Conservation (phyloP, 2,888 invertebrate species). For the Brassicogethes aeneus region DNA sequence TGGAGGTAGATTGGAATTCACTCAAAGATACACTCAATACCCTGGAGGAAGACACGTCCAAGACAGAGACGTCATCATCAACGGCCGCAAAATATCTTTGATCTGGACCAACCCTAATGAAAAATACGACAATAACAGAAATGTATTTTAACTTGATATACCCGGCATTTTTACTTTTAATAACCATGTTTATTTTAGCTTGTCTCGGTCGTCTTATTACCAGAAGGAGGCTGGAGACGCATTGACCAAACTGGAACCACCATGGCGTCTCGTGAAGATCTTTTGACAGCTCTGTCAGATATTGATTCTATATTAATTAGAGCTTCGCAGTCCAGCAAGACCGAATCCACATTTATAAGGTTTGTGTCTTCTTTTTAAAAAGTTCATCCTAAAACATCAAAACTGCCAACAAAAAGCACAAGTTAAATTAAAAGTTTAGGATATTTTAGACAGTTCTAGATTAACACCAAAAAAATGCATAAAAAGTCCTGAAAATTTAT, state of each 20-base stretch:
- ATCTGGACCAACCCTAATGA: conserved; percentile 62
- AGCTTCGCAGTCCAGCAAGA: conserved; percentile 62
- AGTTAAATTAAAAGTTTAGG: too few relatives aligned
- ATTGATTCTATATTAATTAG: conserved; percentile 75
- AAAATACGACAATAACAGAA: conserved; percentile 45
- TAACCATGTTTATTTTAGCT: conserved; percentile 38
- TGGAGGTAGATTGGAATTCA: conserved; percentile 71
- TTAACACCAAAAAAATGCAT: too few relatives aligned
- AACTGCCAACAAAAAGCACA: too few relatives aligned
- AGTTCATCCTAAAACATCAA: too few relatives aligned
- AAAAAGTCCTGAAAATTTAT: too few relatives aligned
- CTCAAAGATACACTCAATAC: conserved; percentile 54
- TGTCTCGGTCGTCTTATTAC: conserved; percentile 55
- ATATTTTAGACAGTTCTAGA: too few relatives aligned
- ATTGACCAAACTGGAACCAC: conserved; percentile 45
- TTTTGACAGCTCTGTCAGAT: conserved; percentile 77
- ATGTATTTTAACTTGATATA: conserved; percentile 1
- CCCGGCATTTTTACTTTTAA: not conserved
- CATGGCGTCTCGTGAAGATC: conserved; percentile 64
- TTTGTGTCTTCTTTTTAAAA: too few relatives aligned
- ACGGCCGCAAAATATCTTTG: conserved; percentile 67
- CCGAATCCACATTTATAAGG: conserved; percentile 58
- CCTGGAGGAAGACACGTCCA: conserved; percentile 46
- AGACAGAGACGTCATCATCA: conserved; percentile 75
- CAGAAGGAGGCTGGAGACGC: conserved; percentile 55